phyloP scores from a whole-genome alignment of 2,888 invertebrate species.

The Listrodromus nycthemerus region DNA sequence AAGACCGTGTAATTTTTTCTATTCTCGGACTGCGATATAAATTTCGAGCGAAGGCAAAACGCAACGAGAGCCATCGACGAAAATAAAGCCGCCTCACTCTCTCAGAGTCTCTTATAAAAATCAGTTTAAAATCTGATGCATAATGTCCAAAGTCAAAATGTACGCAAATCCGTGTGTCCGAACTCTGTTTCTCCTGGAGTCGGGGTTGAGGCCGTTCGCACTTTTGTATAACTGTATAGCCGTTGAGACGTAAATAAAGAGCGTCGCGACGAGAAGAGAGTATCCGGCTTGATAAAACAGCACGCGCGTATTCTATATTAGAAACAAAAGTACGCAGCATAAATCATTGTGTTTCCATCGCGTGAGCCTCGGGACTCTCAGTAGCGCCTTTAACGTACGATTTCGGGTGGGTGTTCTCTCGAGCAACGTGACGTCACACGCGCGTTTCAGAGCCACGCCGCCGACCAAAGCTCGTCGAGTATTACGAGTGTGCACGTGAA shows the following conservation, averaged over 20 bases:
- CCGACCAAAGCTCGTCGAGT: slow-evolving; percentile 44
- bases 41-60: not conserved
- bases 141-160: slow-evolving; percentile 57
- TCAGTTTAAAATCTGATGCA: slow-evolving; percentile 1
- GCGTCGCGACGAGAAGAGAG: not conserved
- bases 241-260: not conserved
- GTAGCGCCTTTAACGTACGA: not conserved
- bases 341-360: not conserved
- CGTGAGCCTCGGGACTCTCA: not conserved
- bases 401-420: slow-evolving; percentile 50
- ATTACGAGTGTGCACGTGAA: slow-evolving; percentile 72
- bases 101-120: not conserved
- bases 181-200: not conserved
- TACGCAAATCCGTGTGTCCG: slow-evolving; percentile 29
- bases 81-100: slow-evolving; percentile 22
- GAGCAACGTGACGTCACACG: slow-evolving; percentile 57
- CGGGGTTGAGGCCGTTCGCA: not conserved
- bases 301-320: not conserved
- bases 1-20: slow-evolving; percentile 21
- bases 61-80: slow-evolving; percentile 15
- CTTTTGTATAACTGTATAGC: not conserved
- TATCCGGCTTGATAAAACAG: not conserved
- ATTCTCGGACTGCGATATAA: slow-evolving; percentile 16
- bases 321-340: slow-evolving; percentile 7
- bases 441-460: slow-evolving; percentile 50